These are phyloP conservation scores for Ommatoiulus sabulosus DNA, from an alignment of 2,888 invertebrate species.

Conservation along the genomic window DNA sequence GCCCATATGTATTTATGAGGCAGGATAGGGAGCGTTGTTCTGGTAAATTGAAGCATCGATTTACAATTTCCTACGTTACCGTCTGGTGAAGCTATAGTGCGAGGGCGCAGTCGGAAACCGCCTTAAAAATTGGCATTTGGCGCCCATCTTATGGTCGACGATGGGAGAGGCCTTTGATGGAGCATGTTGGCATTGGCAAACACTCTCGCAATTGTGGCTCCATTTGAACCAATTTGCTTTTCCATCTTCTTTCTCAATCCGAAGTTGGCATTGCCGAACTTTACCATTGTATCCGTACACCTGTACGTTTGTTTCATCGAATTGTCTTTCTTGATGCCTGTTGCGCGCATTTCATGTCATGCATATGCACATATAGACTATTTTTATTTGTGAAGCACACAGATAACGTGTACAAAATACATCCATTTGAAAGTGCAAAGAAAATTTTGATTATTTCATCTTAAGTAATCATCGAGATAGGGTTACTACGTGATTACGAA, in stretches of 20 bases:
- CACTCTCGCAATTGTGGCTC: not conserved
- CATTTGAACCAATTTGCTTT: constrained; percentile 21
- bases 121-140: constrained; percentile 12
- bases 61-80: constrained; percentile 26
- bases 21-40: not conserved
- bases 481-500: too few species aligned
- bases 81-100: not conserved
- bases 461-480: too few species aligned
- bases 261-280: not conserved
- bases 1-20: constrained; percentile 40
- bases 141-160: not conserved
- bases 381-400: too few species aligned
- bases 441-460: too few species aligned
- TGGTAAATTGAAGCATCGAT: constrained; percentile 36
- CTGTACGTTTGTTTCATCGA: not conserved
- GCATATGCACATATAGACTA: too few species aligned
- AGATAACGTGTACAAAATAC: too few species aligned
- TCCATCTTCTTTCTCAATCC: not conserved
- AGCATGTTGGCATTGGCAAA: not conserved
- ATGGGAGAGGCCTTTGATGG: not conserved
- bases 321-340: not conserved
- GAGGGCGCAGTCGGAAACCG: not conserved
- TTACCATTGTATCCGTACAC: not conserved
- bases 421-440: too few species aligned
- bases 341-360: not conserved